Evolutionary conservation across 2,888 invertebrate species (phyloP).

Genomic region (Cheilosia impressa): DNA sequence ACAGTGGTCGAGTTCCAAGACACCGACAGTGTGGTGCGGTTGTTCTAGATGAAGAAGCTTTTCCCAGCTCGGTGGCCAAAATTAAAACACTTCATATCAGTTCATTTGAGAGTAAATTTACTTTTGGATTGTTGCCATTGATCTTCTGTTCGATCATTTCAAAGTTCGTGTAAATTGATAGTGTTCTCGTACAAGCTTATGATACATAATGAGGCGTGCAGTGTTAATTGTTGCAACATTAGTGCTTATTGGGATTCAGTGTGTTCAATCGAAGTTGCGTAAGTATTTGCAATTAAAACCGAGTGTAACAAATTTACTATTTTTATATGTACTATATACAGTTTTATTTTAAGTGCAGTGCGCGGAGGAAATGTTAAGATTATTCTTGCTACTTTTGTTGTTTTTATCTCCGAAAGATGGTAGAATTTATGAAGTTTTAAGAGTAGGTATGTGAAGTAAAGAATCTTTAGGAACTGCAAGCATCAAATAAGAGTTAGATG

Average conservation of each 20-base stretch:
- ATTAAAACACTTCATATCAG: background rate
- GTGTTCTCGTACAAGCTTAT: conserved; percentile 4
- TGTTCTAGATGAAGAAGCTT: conserved; percentile 48
- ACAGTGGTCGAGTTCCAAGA: conserved; percentile 14
- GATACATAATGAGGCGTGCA: conserved; percentile 18
- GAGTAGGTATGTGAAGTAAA: too few species aligned
- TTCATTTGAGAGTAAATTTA: background rate
- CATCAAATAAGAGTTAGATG: too few species aligned
- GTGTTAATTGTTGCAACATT: conserved; percentile 43
- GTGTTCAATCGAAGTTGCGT: conserved; percentile 51
- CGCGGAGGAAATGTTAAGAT: too few species aligned
- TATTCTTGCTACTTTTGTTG: too few species aligned
- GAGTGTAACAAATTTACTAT: too few species aligned
- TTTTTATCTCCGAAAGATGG: too few species aligned
- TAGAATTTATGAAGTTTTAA: too few species aligned
- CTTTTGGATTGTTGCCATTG: background rate
- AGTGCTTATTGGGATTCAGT: conserved; percentile 31
- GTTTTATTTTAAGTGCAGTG: too few species aligned
- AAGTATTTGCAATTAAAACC: conserved; percentile 32
- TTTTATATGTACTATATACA: too few species aligned
- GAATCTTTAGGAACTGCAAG: too few species aligned
- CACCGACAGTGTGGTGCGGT: conserved; percentile 40
- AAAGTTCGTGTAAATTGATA: conserved; percentile 7
- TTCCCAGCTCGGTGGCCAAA: background rate
- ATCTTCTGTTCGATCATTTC: conserved; percentile 8